Evolutionary conservation across 2,888 invertebrate genomes (phyloP).

Genomic region (Azorinus chamasolen): DNA sequence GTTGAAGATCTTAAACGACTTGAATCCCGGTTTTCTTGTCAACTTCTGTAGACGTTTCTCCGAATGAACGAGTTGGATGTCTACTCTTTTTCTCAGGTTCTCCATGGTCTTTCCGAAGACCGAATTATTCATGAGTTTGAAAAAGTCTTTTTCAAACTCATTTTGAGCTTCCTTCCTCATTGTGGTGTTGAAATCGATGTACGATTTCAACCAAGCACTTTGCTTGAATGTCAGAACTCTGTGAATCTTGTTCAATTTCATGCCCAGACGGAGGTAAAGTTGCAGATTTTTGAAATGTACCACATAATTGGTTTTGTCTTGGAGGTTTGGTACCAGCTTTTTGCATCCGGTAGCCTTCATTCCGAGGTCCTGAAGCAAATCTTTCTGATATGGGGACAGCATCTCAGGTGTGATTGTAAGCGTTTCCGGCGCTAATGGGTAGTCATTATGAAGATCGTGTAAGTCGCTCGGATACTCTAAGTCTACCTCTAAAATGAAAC

Average conservation of each 20-base stretch:
- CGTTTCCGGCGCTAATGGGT: constrained; percentile 10
- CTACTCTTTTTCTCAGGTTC: no score
- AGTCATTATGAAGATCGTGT: constrained; percentile 14
- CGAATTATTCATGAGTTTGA: no score
- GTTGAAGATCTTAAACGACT: no score
- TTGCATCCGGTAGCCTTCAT: neutral
- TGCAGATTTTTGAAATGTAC: constrained; percentile 7
- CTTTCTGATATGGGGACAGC: constrained; percentile 6
- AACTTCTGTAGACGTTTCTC: constrained; percentile 2
- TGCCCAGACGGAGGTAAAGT: neutral
- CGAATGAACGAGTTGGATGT: constrained; percentile 37
- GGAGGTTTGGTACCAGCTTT: neutral
- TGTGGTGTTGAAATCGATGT: constrained; percentile 76
- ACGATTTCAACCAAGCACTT: constrained; percentile 47
- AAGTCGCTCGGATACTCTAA: neutral
- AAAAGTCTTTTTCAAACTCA: constrained; percentile 81
- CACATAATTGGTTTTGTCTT: constrained; percentile 1
- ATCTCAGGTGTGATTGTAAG: neutral
- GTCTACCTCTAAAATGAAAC: constrained; percentile 12
- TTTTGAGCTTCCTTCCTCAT: constrained; percentile 72
- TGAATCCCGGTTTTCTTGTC: no score
- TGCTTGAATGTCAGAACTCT: constrained; percentile 76
- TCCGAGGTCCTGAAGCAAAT: neutral
- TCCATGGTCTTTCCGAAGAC: no score
- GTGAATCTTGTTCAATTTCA: constrained; percentile 68